These are phyloP conservation scores for Coregonus sp. DNA, from an alignment of 2,797 vertebrate species.

Conservation along the genomic window DNA sequence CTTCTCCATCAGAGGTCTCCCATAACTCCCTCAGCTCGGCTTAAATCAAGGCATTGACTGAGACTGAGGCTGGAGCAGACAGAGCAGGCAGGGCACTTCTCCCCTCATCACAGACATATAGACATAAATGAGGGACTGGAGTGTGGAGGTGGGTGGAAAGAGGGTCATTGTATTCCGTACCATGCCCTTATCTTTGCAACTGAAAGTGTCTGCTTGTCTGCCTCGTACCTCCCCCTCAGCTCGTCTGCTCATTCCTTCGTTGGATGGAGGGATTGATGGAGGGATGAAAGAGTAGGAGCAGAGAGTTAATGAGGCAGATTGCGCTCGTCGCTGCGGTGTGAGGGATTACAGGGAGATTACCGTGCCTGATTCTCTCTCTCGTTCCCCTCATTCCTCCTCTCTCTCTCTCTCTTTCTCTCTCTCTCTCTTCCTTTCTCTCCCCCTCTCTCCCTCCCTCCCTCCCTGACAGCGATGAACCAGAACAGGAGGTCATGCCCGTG, in stretches of 20 bases:
- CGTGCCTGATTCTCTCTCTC: constrained; percentile 47
- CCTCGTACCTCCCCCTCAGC: constrained; percentile 52
- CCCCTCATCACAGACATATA: not conserved
- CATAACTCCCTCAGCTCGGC: not conserved
- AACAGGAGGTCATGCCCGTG: constrained; percentile 11
- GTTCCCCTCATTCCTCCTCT: constrained; percentile 16
- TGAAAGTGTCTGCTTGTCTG: constrained; percentile 36
- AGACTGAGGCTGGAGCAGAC: not conserved
- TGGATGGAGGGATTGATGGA: constrained; percentile 36
- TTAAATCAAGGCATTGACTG: not conserved
- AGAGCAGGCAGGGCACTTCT: not conserved
- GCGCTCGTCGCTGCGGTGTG: constrained; percentile 50
- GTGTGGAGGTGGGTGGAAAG: not conserved
- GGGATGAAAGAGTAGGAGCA: constrained; percentile 53
- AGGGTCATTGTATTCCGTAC: constrained; percentile 30
- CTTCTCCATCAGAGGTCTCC: not conserved
- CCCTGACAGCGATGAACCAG: constrained; percentile 21
- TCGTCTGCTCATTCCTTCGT: constrained; percentile 42
- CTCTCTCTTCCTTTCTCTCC: not conserved
- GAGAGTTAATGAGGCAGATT: constrained; percentile 69
- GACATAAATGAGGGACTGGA: not conserved
- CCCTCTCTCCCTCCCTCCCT: constrained; percentile 8
- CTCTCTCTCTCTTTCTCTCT: not conserved
- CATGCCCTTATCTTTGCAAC: constrained; percentile 40
- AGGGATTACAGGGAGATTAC: constrained; percentile 71